Percentiles rank a stretch among this genome's conserved stretches.
phyloP scores from a whole-genome alignment of 2,888 invertebrate genomes.

The Heliconius charithonia region DNA sequence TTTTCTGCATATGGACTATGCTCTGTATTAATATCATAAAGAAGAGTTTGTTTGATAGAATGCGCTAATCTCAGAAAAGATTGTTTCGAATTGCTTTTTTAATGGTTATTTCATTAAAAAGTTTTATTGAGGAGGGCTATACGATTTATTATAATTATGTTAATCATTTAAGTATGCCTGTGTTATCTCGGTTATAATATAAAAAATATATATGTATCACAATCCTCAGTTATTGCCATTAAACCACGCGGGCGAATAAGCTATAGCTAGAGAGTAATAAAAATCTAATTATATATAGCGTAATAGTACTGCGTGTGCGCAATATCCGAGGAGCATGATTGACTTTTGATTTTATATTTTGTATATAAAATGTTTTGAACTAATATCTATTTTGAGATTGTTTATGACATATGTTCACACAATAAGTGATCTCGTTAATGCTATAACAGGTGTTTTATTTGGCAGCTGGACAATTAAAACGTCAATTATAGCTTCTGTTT shows the following conservation, averaged over 20 bases:
- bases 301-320: background rate
- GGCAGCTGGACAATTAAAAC: constrained; percentile 40
- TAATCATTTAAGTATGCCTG: no score
- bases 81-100: no score
- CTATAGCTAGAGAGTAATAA: background rate
- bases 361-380: constrained; percentile 29
- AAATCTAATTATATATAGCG: constrained; percentile 15
- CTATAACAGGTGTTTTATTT: constrained; percentile 45
- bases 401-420: constrained; percentile 30
- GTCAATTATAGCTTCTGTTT: constrained; percentile 7
- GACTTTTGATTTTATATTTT: constrained; percentile 35
- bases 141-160: no score
- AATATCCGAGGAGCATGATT: constrained; percentile 28
- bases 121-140: no score
- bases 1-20: background rate
- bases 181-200: background rate
- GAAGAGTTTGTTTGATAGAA: no score
- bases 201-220: no score
- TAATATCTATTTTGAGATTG: constrained; percentile 33
- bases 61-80: no score
- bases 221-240: background rate
- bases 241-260: no score
- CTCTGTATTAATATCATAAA: background rate
- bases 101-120: no score
- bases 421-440: constrained; percentile 28